A percentile compares a stretch with the other conserved stretches of the same genome.
Conservation (phyloP, 2,888 invertebrate genomes). For the Aquatica leii region DNA sequence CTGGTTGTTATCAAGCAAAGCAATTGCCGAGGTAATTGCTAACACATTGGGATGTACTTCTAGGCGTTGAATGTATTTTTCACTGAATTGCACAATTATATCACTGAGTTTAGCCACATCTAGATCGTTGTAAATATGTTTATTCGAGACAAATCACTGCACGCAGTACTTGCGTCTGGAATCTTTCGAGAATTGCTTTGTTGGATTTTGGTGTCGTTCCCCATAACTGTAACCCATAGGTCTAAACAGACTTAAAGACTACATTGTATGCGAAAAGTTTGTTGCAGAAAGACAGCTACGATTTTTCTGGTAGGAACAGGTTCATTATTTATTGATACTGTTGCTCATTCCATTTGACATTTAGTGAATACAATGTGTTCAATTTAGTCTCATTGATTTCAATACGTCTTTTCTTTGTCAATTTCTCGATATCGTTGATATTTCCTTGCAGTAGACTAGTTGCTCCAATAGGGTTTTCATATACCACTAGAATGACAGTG, state of each 20-base stretch:
- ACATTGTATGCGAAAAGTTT: too few species aligned
- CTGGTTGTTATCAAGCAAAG: background rate
- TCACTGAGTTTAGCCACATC: background rate
- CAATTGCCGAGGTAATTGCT: background rate
- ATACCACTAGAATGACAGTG: too few species aligned
- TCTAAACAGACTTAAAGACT: too few species aligned
- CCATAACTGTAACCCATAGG: too few species aligned
- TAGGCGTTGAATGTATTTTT: background rate
- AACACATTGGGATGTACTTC: background rate
- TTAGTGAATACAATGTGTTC: constrained; percentile 8
- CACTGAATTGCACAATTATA: background rate
- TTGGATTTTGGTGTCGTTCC: background rate
- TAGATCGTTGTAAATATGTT: background rate
- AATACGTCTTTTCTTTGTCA: too few species aligned
- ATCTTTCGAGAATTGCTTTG: background rate
- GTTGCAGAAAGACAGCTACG: too few species aligned
- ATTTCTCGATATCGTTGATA: constrained; percentile 16
- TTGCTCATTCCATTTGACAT: too few species aligned
- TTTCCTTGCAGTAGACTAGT: constrained; percentile 13
- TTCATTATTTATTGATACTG: too few species aligned
- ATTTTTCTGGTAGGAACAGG: too few species aligned
- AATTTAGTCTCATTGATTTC: constrained; percentile 14
- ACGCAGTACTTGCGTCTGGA: background rate
- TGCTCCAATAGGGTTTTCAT: constrained; percentile 9
- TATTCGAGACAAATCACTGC: background rate